These are phyloP conservation scores for Periphyllus acericola DNA, from an alignment of 2,888 invertebrate genomes.

Conservation along the genomic window DNA sequence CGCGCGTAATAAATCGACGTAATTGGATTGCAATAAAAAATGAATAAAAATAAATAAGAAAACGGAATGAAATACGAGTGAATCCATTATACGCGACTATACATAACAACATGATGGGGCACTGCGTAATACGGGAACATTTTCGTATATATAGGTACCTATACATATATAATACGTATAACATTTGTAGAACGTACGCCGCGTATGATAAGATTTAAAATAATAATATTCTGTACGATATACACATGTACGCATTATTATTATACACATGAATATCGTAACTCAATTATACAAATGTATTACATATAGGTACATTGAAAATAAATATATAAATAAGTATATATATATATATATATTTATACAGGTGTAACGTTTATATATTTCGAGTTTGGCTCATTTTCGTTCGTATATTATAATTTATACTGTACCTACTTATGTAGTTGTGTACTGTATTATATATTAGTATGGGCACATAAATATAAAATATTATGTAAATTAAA, in stretches of 20 bases:
- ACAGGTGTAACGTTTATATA: too few relatives aligned
- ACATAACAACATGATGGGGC: not conserved
- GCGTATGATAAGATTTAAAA: not conserved
- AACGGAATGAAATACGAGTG: not conserved
- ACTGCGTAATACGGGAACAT: not conserved
- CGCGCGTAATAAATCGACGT: constrained; percentile 35
- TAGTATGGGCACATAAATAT: too few relatives aligned
- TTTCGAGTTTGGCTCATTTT: not conserved
- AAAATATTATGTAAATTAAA: too few relatives aligned
- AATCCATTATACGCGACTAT: not conserved
- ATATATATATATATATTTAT: too few relatives aligned
- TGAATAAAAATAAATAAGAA: not conserved
- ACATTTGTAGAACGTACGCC: not conserved
- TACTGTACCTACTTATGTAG: too few relatives aligned
- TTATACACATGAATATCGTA: too few relatives aligned
- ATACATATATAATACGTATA: not conserved
- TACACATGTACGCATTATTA: not conserved
- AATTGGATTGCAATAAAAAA: constrained; percentile 39
- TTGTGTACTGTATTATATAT: too few relatives aligned
- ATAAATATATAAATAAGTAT: too few relatives aligned
- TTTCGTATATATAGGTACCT: not conserved
- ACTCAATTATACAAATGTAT: too few relatives aligned
- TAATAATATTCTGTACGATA: not conserved
- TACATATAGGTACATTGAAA: too few relatives aligned
- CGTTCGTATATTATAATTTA: not conserved